A percentile compares a stretch with the other conserved stretches of the same genome.
These are phyloP conservation scores for Dermatemys mawii DNA, from an alignment of 2,113 vertebrate species.

Conservation along the genomic window DNA sequence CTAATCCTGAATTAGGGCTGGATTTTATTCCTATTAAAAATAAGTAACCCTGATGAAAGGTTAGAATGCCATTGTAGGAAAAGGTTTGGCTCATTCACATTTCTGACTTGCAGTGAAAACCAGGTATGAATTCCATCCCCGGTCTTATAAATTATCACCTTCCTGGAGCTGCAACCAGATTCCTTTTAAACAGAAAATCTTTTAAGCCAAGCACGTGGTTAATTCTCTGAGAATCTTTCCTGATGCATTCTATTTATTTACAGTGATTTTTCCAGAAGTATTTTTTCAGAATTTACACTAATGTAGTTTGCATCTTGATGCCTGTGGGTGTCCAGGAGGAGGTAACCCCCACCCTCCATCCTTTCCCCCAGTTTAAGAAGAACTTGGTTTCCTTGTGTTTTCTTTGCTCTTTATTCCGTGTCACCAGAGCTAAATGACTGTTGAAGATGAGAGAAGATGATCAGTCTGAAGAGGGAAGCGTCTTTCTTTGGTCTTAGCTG, in stretches of 20 bases:
- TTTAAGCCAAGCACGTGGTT: background rate
- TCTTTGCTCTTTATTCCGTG: constrained; percentile 69
- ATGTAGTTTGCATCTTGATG: constrained; percentile 30
- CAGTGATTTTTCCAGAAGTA: background rate
- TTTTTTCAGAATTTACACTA: constrained; percentile 14
- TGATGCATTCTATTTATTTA: background rate
- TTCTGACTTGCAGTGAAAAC: background rate
- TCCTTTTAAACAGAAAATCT: background rate
- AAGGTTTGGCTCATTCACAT: background rate
- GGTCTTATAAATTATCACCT: background rate
- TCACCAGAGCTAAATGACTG: constrained; percentile 66
- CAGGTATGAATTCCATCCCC: background rate
- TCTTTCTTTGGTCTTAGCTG: constrained; percentile 74
- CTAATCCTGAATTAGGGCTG: background rate
- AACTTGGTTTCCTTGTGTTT: constrained; percentile 59
- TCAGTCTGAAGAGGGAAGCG: constrained; percentile 71
- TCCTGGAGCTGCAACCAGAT: background rate
- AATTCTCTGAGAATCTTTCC: background rate
- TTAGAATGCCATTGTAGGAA: background rate
- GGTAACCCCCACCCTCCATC: background rate
- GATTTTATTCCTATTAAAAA: background rate
- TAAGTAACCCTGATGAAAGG: background rate
- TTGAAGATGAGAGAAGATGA: constrained; percentile 71
- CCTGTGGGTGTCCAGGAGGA: background rate
- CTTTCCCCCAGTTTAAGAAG: background rate